phyloP scores from a whole-genome alignment of 2,113 vertebrate species.

The Bolborhynchus lineola region DNA sequence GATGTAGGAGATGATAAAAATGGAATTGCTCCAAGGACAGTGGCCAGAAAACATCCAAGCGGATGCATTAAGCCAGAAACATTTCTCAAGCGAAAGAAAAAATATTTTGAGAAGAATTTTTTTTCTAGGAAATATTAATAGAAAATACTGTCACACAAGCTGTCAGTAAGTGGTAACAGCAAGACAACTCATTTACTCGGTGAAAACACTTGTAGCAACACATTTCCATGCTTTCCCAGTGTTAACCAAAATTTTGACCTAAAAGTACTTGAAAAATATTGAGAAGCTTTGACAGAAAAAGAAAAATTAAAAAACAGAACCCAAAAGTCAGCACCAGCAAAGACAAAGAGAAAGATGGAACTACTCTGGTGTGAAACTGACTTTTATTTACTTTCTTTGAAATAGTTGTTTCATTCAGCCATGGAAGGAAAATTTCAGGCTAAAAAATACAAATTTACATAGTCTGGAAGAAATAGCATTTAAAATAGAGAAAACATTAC shows the following conservation, averaged over 20 bases:
- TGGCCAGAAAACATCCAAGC: neutral
- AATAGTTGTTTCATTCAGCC: neutral
- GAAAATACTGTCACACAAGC: neutral
- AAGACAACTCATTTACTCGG: neutral
- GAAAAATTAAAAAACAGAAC: neutral
- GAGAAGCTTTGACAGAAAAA: neutral
- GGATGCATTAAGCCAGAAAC: neutral
- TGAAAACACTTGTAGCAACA: neutral
- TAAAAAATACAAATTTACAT: neutral
- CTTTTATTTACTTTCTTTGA: conserved; percentile 1
- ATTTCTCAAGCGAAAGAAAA: neutral
- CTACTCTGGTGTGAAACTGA: neutral
- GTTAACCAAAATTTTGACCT: neutral
- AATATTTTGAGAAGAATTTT: neutral
- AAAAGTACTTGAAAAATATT: conserved; percentile 8
- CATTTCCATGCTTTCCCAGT: neutral
- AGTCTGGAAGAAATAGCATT: neutral
- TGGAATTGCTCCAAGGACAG: neutral
- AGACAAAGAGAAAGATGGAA: neutral
- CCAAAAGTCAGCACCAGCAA: neutral
- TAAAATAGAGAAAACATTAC: neutral
- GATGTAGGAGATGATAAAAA: neutral
- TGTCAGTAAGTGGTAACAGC: neutral
- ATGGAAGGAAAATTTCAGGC: neutral
- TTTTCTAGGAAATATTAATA: neutral